Evolutionary conservation across 1,140 invertebrate species (phyloP), one percentile per base, ranked within the genome.

Genomic region (Maconellicoccus hirsutus): DNA sequence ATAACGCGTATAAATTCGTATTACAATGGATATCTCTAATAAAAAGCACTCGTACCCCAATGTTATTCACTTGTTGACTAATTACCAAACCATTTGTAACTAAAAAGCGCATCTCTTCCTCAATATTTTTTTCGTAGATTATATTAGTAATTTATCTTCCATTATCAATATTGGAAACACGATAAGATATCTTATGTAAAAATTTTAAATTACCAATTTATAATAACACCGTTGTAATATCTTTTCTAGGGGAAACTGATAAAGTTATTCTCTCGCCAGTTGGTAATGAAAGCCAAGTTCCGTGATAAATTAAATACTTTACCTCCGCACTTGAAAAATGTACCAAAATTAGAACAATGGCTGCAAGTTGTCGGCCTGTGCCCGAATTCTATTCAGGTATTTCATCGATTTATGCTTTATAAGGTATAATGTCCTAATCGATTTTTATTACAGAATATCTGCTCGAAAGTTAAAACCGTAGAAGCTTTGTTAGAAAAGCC

Each of bases 201-300:
- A n/a, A n/a, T n/a, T n/a, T n/a, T n/a, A n/a, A n/a, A n/a, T n/a
- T n/a, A n/a, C n/a, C n/a, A n/a, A n/a, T n/a, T n/a, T n/a, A n/a
- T n/a, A n/a, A n/a, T n/a, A n/a, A n/a, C n/a, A n/a, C n/a, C n/a
- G n/a, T n/a, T n/a, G n/a, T n/a, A 6, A 12, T 39, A 16, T 71
- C 14, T 75, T 73, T 84, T 85, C 72, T 82, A 96, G 92, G 91
- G 90, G 29, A 98, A 98, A 81, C 80, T 98, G 71, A 90, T 98
- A 72, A 94, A 94, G 79, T 83, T 96, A 75, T 97, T 96, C 78
- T 93, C 93, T 38, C 86, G 89, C 72, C 90, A 96, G 83, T 82
- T 97, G 75, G 85, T 94, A 70, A 91, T 88, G 22, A 96, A 95
- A 81, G 83, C 86, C 72, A 86, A 89, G 70, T 91, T 88, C 21